Conservation (phyloP, 2,888 invertebrate genomes). For the Troides helena region DNA sequence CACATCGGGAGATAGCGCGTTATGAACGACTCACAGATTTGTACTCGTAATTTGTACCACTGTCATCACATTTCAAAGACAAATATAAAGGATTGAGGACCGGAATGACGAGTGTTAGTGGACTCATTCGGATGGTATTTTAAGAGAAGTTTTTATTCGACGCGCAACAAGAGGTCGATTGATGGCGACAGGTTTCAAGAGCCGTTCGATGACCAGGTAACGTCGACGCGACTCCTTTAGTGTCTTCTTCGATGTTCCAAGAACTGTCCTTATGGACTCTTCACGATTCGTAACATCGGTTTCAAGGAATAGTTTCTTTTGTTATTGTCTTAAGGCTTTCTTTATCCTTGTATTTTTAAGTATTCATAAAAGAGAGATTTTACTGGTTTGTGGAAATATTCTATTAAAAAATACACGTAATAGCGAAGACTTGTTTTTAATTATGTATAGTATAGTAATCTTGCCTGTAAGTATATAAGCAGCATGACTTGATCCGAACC, state of each 20-base stretch:
- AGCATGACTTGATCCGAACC: too few species aligned
- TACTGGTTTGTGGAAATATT: too few species aligned
- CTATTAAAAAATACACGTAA: too few species aligned
- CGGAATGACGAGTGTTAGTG: slow-evolving; percentile 78
- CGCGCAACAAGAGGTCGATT: slow-evolving; percentile 78
- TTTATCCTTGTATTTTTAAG: slow-evolving; percentile 8
- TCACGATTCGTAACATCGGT: slow-evolving; percentile 47
- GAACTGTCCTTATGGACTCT: slow-evolving; percentile 72
- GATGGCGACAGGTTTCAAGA: slow-evolving; percentile 80
- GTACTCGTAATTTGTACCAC: slow-evolving; percentile 79
- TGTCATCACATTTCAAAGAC: slow-evolving; percentile 81
- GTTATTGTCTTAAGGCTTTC: slow-evolving; percentile 24
- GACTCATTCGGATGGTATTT: slow-evolving; percentile 74
- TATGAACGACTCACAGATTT: slow-evolving; percentile 78
- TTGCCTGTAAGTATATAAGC: too few species aligned
- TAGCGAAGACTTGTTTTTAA: too few species aligned
- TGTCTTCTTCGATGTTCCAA: slow-evolving; percentile 67
- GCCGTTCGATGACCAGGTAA: slow-evolving; percentile 70
- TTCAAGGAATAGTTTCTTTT: slow-evolving; percentile 44
- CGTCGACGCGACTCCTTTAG: slow-evolving; percentile 61
- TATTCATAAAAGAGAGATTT: background rate
- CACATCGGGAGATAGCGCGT: slow-evolving; percentile 70
- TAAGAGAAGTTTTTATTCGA: slow-evolving; percentile 78
- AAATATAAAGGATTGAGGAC: slow-evolving; percentile 79
- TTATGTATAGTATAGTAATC: too few species aligned